Base-by-base conservation (phyloP, 2,113 vertebrate species). In the Elanoides forficatus region DNA sequence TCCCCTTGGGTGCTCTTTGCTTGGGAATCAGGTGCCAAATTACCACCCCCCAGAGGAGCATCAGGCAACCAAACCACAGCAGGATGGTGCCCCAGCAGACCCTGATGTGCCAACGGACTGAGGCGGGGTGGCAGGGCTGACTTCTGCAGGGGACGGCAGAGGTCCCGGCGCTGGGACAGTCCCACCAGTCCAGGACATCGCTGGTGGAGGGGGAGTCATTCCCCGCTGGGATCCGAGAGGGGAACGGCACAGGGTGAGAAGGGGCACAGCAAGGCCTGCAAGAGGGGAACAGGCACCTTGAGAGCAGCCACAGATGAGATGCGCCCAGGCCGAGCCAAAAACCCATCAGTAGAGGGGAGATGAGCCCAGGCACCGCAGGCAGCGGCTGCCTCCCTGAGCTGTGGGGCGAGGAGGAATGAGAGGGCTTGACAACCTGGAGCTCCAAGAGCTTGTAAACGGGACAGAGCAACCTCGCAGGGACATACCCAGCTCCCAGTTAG, bases 101-200 rank as follows among this genome's bases (percentile, higher is more conserved):
- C 9, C 13, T 6, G 10, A 0, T 1, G 0, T 2, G 32, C 10
- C 0, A 0, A 15, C 6, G 9, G 40, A 13, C 13, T 0, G 3
- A 85, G 67, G 13, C 2, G 0, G 17, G 6, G 20, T 8, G 48
- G 72, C 19, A 25, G 29, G 7, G 36, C 32, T 26, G 71, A 50
- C 13, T 50, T 38, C 63, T n/a, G 45, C 45, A 29, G n/a, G 14
- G 29, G 2, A 52, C 7, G 45, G 45, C 45, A 88, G 75, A 55
- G 58, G 38, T 67, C 7, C 42, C 8, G 3, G 32, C 21, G 30
- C 0, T n/a, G 29, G 48, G 48, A 60, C 29, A 18, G 43, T 6
- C n/a, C 38, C 48, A 34, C 45, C 13, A 1, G 29, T 60, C 34
- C 47, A 30, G 59, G 47, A 85, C 32, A 40, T 4, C 0, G 5